Evolutionary conservation across 92 coral and sea anemone genomes (phyloP).

Genomic region (Siderastrea siderea): DNA sequence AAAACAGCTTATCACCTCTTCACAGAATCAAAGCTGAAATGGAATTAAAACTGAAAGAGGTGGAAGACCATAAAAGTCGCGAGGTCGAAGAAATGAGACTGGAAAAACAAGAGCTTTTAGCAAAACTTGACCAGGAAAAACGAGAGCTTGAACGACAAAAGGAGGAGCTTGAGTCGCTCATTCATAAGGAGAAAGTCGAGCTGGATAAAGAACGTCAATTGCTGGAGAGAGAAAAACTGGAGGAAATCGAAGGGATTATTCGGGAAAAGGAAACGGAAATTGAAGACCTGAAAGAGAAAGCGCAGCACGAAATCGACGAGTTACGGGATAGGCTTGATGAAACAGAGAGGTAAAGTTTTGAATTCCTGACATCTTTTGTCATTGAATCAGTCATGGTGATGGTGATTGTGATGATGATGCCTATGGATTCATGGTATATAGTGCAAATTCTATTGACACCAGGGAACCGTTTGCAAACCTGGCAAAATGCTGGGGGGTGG

Average conservation of each 20-base stretch:
- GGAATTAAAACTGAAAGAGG: constrained; percentile 78
- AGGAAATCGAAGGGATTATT: constrained; percentile 90
- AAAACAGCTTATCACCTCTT: background rate
- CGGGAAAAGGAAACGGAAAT: constrained; percentile 90
- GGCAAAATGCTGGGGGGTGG: too few species aligned
- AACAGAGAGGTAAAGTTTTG: constrained; percentile 82
- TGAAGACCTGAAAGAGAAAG: constrained; percentile 92
- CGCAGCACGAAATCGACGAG: constrained; percentile 93
- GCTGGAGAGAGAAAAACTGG: constrained; percentile 92
- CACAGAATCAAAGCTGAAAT: constrained; percentile 84
- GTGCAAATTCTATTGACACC: too few species aligned
- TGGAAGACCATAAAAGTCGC: constrained; percentile 76
- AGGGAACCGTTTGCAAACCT: too few species aligned
- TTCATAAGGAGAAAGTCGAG: constrained; percentile 86
- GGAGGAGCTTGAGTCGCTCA: constrained; percentile 83
- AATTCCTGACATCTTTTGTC: background rate
- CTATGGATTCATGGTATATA: too few species aligned
- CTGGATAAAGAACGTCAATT: constrained; percentile 85
- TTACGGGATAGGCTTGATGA: constrained; percentile 90
- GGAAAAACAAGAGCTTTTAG: constrained; percentile 74
- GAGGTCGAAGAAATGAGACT: constrained; percentile 83
- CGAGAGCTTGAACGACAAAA: constrained; percentile 83
- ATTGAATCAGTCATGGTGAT: background rate
- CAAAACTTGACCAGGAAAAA: constrained; percentile 86
- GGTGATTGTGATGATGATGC: too few species aligned